Percentiles rank a stretch among this genome's conserved stretches.
These are phyloP conservation scores for Amia ocellicauda DNA, from an alignment of 2,113 vertebrate genomes.

Conservation along the genomic window DNA sequence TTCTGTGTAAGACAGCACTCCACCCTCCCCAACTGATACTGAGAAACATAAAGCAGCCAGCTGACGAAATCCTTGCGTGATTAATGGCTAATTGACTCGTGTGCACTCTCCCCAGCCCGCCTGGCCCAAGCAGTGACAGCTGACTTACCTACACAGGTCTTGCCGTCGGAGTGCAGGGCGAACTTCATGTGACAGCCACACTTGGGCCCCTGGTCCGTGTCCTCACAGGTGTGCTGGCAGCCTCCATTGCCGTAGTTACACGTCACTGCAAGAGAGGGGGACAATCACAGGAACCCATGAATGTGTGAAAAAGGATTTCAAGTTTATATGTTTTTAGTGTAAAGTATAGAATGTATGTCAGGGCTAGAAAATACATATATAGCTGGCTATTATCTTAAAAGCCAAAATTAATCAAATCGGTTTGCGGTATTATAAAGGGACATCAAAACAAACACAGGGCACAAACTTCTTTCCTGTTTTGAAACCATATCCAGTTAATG, in stretches of 20 bases:
- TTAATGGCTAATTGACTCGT: not conserved
- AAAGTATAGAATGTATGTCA: not conserved
- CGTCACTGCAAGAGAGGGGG: conserved; percentile 74
- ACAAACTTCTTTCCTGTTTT: no score
- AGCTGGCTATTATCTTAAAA: no score
- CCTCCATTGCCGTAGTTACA: conserved; percentile 98
- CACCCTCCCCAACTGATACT: no score
- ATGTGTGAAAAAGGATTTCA: conserved; percentile 7
- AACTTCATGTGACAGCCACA: conserved; percentile 97
- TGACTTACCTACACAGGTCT: conserved; percentile 95
- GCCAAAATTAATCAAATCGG: no score
- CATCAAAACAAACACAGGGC: no score
- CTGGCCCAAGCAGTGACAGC: conserved; percentile 23
- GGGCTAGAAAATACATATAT: no score
- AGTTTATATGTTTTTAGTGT: conserved; percentile 1
- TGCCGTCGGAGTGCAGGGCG: conserved; percentile 86
- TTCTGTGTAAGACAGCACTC: no score
- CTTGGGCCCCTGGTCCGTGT: conserved; percentile 89
- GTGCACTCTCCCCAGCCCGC: conserved; percentile 1
- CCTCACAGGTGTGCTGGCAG: conserved; percentile 96
- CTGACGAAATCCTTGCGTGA: no score
- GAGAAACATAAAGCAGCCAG: no score
- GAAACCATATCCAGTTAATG: no score
- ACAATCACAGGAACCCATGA: conserved; percentile 5
- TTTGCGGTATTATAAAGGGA: no score